Evolutionary conservation across 2,797 vertebrate species (phyloP).

Genomic region (Thaleichthys pacificus): DNA sequence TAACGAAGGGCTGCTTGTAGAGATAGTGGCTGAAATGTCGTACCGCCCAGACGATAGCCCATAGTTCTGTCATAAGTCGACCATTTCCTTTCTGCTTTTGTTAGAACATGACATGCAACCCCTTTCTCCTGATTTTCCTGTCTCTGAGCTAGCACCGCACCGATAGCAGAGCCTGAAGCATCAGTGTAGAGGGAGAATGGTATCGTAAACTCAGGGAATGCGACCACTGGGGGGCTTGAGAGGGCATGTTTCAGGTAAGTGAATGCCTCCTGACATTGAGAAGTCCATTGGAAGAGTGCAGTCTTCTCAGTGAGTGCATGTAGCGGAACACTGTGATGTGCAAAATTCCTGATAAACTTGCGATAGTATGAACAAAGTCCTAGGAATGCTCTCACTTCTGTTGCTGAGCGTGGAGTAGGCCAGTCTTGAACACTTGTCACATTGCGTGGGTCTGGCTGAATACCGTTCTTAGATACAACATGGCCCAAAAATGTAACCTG

Average conservation of each 20-base stretch:
- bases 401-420: too few species aligned
- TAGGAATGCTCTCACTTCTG: too few species aligned
- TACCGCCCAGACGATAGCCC: conserved; percentile 27
- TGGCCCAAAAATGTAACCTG: too few species aligned
- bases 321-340: too few species aligned
- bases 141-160: conserved; percentile 17
- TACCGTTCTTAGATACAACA: too few species aligned
- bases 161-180: conserved; percentile 15
- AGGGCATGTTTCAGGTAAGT: neutral
- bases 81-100: conserved; percentile 34
- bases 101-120: conserved; percentile 21
- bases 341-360: too few species aligned
- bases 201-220: conserved; percentile 13
- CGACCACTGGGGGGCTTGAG: conserved; percentile 18
- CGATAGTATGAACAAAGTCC: too few species aligned
- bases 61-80: conserved; percentile 31
- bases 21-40: conserved; percentile 23
- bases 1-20: conserved; percentile 37
- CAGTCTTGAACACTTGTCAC: too few species aligned
- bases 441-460: too few species aligned
- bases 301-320: too few species aligned
- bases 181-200: conserved; percentile 26
- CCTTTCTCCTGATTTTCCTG: conserved; percentile 8
- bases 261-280: too few species aligned
- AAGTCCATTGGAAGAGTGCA: too few species aligned